Conservation (phyloP, 1,140 invertebrate species). For the Tetramorium alpestre region DNA sequence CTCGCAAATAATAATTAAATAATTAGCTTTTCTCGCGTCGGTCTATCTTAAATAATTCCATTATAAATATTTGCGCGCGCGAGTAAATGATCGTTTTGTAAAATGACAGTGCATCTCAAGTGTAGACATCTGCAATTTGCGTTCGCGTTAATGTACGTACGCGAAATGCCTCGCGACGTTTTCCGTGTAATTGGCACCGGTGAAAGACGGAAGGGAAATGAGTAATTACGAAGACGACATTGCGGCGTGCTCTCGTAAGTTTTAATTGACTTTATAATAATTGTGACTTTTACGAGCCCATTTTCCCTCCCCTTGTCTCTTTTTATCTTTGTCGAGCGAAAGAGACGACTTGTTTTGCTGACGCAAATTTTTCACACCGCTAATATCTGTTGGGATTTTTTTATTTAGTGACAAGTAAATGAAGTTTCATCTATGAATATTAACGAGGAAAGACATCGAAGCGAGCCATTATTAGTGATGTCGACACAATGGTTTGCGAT, state of each 20-base stretch:
- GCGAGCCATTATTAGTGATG: neutral
- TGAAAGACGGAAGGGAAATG: constrained; percentile 69
- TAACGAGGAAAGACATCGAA: constrained; percentile 19
- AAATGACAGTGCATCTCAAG: constrained; percentile 1
- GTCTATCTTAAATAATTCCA: neutral
- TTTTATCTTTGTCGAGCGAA: neutral
- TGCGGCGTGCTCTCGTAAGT: constrained; percentile 63
- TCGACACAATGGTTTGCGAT: neutral
- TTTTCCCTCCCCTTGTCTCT: neutral
- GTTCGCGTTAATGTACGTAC: constrained; percentile 14
- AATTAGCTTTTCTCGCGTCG: neutral
- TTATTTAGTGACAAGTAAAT: constrained; percentile 10
- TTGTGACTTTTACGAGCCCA: constrained; percentile 35
- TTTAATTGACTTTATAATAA: constrained; percentile 79
- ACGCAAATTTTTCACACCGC: neutral
- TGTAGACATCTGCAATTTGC: constrained; percentile 28
- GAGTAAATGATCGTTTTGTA: constrained; percentile 9
- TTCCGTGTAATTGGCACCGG: constrained; percentile 5
- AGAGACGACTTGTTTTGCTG: neutral
- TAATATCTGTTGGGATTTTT: neutral
- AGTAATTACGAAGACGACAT: constrained; percentile 75
- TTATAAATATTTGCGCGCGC: neutral
- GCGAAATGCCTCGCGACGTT: constrained; percentile 4
- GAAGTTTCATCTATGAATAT: constrained; percentile 46
- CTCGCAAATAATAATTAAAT: neutral